Conservation (phyloP, 2,797 vertebrate species). For the Sebastes nivosus region DNA sequence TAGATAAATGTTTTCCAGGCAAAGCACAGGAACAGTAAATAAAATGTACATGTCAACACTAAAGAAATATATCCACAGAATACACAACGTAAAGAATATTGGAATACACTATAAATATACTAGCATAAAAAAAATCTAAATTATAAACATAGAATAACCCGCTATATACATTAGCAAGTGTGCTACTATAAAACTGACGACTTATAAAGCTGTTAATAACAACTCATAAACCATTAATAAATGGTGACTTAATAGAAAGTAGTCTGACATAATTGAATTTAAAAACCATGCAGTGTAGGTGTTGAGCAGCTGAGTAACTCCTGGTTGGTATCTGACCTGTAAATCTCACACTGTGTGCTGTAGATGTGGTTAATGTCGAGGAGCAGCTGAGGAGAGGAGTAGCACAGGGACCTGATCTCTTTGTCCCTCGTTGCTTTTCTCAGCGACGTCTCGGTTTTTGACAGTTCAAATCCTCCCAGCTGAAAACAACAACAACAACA, state of each 20-base stretch:
- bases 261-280: no score
- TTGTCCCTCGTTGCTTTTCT: conserved; percentile 42
- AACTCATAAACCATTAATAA: neutral
- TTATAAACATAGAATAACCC: no score
- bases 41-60: no score
- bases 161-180: no score
- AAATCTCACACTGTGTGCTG: conserved; percentile 87
- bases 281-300: neutral
- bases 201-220: neutral
- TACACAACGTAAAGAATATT: no score
- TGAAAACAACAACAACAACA: conserved; percentile 43
- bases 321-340: conserved; percentile 82
- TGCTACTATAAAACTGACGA: fast-evolving
- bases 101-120: no score
- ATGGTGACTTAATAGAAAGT: no score
- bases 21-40: no score
- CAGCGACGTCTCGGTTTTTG: conserved; percentile 89
- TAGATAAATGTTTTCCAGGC: no score
- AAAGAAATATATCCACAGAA: no score
- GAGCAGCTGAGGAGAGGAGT: conserved; percentile 83
- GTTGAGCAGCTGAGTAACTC: neutral
- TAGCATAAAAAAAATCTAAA: no score
- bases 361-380: conserved; percentile 69
- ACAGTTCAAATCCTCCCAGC: conserved; percentile 89
- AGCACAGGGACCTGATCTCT: conserved; percentile 65